Evolutionary conservation across 2,113 vertebrate species (phyloP).

Genomic region (Grantiella picta): DNA sequence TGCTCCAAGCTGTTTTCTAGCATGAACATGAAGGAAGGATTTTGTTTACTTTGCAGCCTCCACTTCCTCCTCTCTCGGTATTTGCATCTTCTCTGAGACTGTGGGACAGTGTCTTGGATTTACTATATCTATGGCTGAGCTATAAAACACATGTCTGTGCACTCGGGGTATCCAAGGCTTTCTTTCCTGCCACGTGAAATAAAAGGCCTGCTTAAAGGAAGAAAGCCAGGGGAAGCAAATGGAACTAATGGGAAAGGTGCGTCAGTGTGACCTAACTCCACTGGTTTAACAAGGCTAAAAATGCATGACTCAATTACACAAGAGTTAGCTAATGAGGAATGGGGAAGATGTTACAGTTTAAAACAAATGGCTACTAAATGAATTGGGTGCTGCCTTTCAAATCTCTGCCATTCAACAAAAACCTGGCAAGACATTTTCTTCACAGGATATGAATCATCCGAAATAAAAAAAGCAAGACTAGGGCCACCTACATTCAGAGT

Average conservation of each 20-base stretch:
- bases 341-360: constrained; percentile 77
- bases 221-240: constrained; percentile 16
- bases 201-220: background rate
- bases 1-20: background rate
- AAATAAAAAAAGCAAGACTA: constrained; percentile 72
- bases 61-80: background rate
- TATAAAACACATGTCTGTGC: constrained; percentile 26
- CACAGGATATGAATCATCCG: constrained; percentile 79
- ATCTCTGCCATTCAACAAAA: constrained; percentile 74
- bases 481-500: constrained; percentile 84
- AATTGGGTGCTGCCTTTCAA: constrained; percentile 78
- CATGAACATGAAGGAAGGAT: background rate
- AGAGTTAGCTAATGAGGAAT: constrained; percentile 80
- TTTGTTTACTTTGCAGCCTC: constrained; percentile 16
- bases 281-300: constrained; percentile 73
- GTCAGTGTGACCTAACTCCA: constrained; percentile 68
- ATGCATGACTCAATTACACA: constrained; percentile 83
- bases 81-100: constrained; percentile 17
- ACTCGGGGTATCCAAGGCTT: background rate
- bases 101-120: constrained; percentile 5
- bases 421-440: constrained; percentile 79
- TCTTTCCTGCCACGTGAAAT: background rate
- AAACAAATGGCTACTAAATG: constrained; percentile 80
- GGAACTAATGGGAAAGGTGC: constrained; percentile 56
- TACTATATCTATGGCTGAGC: background rate